Conservation (phyloP, 2,797 vertebrate species). For the Hyperoplus lanceolatus region DNA sequence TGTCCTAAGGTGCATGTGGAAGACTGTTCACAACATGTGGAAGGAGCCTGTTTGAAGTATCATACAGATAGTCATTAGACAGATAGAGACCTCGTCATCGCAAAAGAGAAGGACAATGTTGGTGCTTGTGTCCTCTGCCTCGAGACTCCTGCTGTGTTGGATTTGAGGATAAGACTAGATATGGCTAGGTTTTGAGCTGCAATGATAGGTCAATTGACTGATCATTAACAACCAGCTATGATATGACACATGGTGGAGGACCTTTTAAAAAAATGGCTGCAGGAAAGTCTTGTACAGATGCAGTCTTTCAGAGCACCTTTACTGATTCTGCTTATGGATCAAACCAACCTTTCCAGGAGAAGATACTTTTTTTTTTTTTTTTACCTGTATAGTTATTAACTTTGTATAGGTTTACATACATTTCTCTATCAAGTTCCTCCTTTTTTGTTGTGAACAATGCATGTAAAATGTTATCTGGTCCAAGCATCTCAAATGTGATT, state of each 20-base stretch:
- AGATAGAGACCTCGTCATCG: neutral
- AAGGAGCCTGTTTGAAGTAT: conserved; percentile 30
- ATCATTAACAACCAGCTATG: neutral
- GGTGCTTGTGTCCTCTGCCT: conserved; percentile 6
- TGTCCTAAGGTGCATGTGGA: neutral
- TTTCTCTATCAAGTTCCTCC: no score
- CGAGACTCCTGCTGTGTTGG: neutral
- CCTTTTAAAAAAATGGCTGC: no score
- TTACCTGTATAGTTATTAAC: no score
- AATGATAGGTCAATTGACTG: neutral
- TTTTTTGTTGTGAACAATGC: no score
- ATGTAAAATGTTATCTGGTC: no score
- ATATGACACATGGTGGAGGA: no score
- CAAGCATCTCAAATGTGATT: neutral
- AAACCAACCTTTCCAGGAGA: no score
- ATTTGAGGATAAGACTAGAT: neutral
- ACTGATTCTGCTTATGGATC: no score
- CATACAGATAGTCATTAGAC: conserved; percentile 40
- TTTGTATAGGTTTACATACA: no score
- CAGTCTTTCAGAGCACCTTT: no score
- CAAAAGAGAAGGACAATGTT: neutral
- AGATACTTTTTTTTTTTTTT: no score
- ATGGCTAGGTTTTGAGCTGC: neutral
- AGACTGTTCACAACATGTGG: conserved; percentile 12
- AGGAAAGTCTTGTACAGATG: no score